Conservation (phyloP, 2,888 invertebrate species). For the Dynastes grantii region DNA sequence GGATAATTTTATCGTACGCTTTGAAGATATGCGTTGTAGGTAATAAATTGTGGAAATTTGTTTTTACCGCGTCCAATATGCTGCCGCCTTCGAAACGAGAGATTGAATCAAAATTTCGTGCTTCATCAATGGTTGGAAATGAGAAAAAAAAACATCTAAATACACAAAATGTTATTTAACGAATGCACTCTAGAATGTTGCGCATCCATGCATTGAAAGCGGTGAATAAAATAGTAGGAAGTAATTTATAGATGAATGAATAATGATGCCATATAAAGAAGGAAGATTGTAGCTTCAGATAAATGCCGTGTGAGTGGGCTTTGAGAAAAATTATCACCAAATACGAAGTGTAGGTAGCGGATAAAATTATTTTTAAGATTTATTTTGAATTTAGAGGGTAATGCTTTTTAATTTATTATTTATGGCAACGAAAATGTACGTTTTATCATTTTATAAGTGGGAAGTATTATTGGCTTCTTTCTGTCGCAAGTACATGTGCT, state of each 20-base stretch:
- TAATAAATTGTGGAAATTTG: slow-evolving; percentile 25
- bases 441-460: no score
- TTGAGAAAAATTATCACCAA: not conserved
- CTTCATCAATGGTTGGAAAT: not conserved
- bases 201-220: not conserved
- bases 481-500: no score
- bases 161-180: slow-evolving; percentile 11
- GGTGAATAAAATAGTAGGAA: slow-evolving; percentile 25
- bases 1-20: slow-evolving; percentile 19
- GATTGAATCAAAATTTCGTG: slow-evolving; percentile 15
- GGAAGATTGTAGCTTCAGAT: slow-evolving; percentile 13
- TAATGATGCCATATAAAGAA: slow-evolving; percentile 24
- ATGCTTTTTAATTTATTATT: no score
- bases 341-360: not conserved
- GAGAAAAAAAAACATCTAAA: not conserved
- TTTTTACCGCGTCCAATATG: not conserved
- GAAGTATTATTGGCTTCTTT: no score
- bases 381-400: not conserved
- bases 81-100: not conserved
- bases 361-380: not conserved
- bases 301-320: not conserved
- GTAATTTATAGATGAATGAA: slow-evolving; percentile 26
- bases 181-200: slow-evolving; percentile 6
- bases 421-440: no score
- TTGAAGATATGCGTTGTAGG: not conserved